Percentiles rank a stretch among this genome's conserved stretches.
Conservation (phyloP, 2,797 vertebrate genomes). For the Phrynocephalus vlangalii region DNA sequence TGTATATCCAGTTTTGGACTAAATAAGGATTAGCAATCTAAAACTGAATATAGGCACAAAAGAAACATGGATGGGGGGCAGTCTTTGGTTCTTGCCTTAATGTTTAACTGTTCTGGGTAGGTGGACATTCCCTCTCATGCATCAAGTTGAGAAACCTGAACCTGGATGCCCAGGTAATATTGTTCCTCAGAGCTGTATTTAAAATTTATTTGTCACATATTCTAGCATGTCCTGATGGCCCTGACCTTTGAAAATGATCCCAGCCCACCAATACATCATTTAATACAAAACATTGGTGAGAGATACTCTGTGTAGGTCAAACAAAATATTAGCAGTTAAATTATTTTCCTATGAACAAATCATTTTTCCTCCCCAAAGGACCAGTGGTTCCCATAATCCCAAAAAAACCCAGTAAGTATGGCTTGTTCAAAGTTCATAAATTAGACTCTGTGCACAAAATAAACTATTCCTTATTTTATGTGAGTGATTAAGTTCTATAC, state of each 20-base stretch:
- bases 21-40: background rate
- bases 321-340: background rate
- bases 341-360: background rate
- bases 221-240: background rate
- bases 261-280: background rate
- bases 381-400: background rate
- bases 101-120: background rate
- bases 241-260: background rate
- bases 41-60: background rate
- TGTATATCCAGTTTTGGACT: too few species aligned
- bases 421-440: conserved; percentile 2
- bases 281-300: background rate
- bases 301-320: background rate
- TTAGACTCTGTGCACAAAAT: too few species aligned
- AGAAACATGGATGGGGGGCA: too few species aligned
- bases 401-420: background rate
- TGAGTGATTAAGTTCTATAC: background rate
- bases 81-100: background rate
- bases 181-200: background rate
- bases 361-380: background rate
- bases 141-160: background rate
- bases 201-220: background rate
- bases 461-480: background rate
- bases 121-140: background rate
- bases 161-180: background rate